phyloP scores from a whole-genome alignment of 2,113 vertebrate species.

The Sardina pilchardus region DNA sequence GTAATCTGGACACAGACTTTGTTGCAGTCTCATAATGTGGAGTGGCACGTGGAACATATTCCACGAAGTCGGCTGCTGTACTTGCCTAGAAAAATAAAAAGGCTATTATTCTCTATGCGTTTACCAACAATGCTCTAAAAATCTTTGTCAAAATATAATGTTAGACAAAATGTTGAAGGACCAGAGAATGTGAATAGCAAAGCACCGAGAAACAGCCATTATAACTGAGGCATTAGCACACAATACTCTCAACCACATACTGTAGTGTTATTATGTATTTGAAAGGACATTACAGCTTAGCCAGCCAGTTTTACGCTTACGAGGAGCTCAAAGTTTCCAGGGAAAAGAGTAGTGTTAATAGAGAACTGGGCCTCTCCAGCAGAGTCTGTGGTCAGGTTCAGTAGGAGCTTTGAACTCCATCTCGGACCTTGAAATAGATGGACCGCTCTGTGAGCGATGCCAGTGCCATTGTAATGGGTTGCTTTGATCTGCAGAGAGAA shows the following conservation, averaged over 20 bases:
- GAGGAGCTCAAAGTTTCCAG: neutral
- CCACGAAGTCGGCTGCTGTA: neutral
- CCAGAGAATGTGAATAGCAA: neutral
- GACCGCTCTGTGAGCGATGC: slow-evolving; percentile 46
- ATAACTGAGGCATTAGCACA: neutral
- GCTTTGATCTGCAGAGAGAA: slow-evolving; percentile 56
- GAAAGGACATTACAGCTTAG: too few species aligned
- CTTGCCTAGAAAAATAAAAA: slow-evolving; percentile 45
- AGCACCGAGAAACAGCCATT: neutral
- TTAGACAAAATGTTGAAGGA: too few species aligned
- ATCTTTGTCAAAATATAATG: too few species aligned
- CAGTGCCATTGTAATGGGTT: slow-evolving; percentile 45
- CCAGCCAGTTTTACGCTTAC: neutral
- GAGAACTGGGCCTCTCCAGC: slow-evolving; percentile 62
- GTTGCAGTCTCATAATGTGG: neutral
- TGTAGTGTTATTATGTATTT: neutral
- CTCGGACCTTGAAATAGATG: slow-evolving; percentile 48
- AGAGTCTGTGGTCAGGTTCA: slow-evolving; percentile 64
- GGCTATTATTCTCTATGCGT: too few species aligned
- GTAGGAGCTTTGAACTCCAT: neutral
- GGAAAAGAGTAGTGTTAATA: slow-evolving; percentile 35
- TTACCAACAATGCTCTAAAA: too few species aligned
- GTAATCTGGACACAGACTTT: slow-evolving; percentile 16
- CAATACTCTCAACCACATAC: neutral
- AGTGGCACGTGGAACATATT: rapidly evolving